Evolutionary conservation across 2,888 invertebrate genomes (phyloP).

Genomic region (Calameuta pallipes): DNA sequence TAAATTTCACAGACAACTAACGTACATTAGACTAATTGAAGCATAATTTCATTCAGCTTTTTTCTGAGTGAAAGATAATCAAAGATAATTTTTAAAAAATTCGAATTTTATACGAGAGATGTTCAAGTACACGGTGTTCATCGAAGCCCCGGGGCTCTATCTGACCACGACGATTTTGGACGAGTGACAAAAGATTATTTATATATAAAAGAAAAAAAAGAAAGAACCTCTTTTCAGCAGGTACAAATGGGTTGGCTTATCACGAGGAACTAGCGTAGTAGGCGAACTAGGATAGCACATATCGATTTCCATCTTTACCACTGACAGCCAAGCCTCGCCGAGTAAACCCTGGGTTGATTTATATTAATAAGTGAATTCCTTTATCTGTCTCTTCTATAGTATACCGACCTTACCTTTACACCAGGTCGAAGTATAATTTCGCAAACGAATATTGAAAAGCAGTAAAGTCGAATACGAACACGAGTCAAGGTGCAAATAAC

Average conservation of each 20-base stretch:
- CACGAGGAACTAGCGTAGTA: not conserved
- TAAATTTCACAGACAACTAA: not conserved
- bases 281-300: conserved; percentile 14
- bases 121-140: not conserved
- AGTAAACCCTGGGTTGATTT: conserved; percentile 32
- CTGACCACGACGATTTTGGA: not conserved
- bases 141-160: not conserved
- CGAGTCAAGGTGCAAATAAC: not conserved
- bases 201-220: not conserved
- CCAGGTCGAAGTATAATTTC: not conserved
- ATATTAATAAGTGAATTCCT: conserved; percentile 41
- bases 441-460: not conserved
- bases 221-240: not conserved
- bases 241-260: not conserved
- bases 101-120: not conserved
- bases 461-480: not conserved
- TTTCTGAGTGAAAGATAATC: not conserved
- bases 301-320: conserved; percentile 47
- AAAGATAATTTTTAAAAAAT: not conserved
- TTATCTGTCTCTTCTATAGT: not conserved
- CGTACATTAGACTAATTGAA: not conserved
- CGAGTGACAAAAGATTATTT: not conserved
- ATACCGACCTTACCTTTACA: not conserved
- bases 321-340: conserved; percentile 30
- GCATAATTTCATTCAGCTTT: not conserved